Percentiles rank a stretch among this genome's conserved stretches.
Evolutionary conservation across 2,113 vertebrate species (phyloP).

Genomic region (Cinclus cinclus): DNA sequence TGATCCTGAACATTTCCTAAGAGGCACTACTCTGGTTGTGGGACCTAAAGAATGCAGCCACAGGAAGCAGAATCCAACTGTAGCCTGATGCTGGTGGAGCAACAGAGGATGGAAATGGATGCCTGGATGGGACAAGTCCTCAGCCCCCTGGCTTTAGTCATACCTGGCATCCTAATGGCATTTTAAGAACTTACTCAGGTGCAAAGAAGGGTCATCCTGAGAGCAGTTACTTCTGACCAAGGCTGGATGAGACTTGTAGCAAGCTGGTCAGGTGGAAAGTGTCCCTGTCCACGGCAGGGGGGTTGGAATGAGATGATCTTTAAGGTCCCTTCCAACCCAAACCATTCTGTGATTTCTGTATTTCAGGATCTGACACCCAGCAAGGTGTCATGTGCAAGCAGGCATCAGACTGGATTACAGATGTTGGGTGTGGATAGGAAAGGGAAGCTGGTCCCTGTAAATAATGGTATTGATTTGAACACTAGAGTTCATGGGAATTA

Average conservation of each 20-base stretch:
- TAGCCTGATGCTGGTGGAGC: neutral
- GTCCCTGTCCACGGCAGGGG: neutral
- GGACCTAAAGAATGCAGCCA: neutral
- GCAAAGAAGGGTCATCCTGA: neutral
- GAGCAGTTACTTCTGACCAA: neutral
- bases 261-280: neutral
- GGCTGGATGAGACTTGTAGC: neutral
- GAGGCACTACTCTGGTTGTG: fast-evolving
- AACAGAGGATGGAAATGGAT: neutral
- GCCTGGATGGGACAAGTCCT: neutral
- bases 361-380: neutral
- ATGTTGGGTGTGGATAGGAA: neutral
- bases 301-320: neutral
- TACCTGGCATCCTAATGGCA: neutral
- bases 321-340: neutral
- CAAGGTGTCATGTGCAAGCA: neutral
- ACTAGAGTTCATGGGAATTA: neutral
- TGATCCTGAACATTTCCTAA: neutral
- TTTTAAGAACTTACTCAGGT: neutral
- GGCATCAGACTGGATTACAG: neutral
- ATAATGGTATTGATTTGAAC: neutral
- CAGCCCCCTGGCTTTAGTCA: neutral
- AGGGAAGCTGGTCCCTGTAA: neutral
- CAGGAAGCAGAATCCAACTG: neutral
- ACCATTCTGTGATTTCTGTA: neutral